Conservation (phyloP, 2,113 vertebrate species). For the Barnardius zonarius region DNA sequence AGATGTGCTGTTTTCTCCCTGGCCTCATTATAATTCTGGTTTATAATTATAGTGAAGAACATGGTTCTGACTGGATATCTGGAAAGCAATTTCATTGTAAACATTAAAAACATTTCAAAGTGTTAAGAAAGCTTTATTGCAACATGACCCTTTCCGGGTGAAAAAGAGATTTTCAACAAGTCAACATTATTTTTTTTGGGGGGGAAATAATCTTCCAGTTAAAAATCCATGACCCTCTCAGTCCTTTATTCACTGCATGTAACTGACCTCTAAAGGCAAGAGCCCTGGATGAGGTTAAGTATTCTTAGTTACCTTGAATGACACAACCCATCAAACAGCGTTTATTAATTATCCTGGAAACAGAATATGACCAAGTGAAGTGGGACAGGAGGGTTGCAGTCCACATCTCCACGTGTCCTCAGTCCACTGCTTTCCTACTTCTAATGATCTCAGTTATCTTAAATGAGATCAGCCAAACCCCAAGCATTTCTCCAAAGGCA, state of each 20-base stretch:
- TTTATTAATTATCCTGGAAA: neutral
- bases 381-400: neutral
- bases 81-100: neutral
- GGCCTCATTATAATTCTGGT: neutral
- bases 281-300: neutral
- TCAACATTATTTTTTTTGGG: accelerated
- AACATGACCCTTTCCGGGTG: neutral
- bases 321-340: neutral
- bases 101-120: neutral
- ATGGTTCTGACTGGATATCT: neutral
- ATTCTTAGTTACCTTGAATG: neutral
- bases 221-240: neutral
- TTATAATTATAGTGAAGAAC: neutral
- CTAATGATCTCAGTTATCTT: neutral
- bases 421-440: neutral
- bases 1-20: neutral
- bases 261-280: neutral
- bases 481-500: neutral
- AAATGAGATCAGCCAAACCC: neutral
- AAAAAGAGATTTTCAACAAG: neutral
- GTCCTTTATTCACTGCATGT: neutral
- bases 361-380: neutral
- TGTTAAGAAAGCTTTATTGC: neutral
- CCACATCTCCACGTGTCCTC: neutral
- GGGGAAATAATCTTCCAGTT: neutral